These are phyloP conservation scores for Trichosurus vulpecula DNA, from an alignment of 2,797 vertebrate genomes.

Conservation along the genomic window DNA sequence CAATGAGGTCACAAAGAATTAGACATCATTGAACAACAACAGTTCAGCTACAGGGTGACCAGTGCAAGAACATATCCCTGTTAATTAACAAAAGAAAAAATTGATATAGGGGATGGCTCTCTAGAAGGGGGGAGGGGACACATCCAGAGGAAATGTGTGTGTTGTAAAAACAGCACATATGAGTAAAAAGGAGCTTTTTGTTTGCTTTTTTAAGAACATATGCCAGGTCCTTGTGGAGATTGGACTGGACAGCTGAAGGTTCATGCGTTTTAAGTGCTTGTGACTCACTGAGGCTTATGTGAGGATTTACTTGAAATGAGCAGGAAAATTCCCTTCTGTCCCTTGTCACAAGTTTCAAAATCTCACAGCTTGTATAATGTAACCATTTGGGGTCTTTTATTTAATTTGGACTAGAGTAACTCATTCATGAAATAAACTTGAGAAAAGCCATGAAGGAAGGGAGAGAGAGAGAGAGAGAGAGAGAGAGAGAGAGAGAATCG, in stretches of 20 bases:
- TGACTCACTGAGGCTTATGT: constrained; percentile 10
- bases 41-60: neutral
- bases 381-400: neutral
- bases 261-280: neutral
- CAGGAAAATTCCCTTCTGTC: constrained; percentile 15
- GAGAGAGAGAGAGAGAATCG: neutral
- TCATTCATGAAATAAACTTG: neutral
- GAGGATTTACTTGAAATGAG: constrained; percentile 19
- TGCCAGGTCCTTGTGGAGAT: neutral
- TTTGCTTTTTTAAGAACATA: neutral
- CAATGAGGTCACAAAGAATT: neutral
- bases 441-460: neutral
- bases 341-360: constrained; percentile 12
- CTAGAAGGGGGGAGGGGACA: neutral
- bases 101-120: neutral
- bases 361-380: constrained; percentile 15
- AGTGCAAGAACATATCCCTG: neutral
- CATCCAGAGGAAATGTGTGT: neutral
- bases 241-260: constrained; percentile 21
- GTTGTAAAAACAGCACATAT: neutral
- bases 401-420: neutral
- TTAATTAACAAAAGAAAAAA: neutral
- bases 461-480: no score
- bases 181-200: neutral
- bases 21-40: neutral